Evolutionary conservation across 2,797 vertebrate species (phyloP).

Genomic region (Menidia menidia): DNA sequence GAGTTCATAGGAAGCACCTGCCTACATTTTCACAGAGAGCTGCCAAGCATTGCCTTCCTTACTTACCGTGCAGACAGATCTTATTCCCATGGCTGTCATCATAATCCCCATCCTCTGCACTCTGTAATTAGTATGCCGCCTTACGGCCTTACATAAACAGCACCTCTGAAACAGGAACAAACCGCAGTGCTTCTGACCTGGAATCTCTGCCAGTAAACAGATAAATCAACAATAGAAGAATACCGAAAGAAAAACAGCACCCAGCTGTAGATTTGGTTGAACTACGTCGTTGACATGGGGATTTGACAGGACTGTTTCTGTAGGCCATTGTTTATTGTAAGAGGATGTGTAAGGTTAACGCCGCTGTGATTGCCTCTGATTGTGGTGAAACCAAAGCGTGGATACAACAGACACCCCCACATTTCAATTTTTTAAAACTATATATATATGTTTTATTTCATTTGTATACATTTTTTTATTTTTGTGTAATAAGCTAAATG

Average conservation of each 20-base stretch:
- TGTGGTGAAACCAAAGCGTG: slow-evolving; percentile 37
- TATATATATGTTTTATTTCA: not conserved
- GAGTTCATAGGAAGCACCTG: slow-evolving; percentile 34
- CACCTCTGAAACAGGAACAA: slow-evolving; percentile 68
- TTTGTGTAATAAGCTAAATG: not conserved
- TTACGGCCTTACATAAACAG: slow-evolving; percentile 80
- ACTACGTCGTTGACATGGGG: slow-evolving; percentile 29
- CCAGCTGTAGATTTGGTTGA: slow-evolving; percentile 41
- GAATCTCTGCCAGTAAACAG: slow-evolving; percentile 69
- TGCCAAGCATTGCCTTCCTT: slow-evolving; percentile 45
- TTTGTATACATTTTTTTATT: not conserved
- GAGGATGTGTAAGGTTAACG: slow-evolving; percentile 43
- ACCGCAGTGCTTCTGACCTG: slow-evolving; percentile 51
- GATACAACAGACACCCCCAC: slow-evolving; percentile 19
- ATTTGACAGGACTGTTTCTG: slow-evolving; percentile 44
- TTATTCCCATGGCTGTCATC: slow-evolving; percentile 76
- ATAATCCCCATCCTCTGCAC: slow-evolving; percentile 74
- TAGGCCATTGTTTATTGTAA: slow-evolving; percentile 50
- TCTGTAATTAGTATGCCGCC: slow-evolving; percentile 82
- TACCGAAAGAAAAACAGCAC: slow-evolving; percentile 54
- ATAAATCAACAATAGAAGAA: slow-evolving; percentile 59
- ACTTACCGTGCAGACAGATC: slow-evolving; percentile 61
- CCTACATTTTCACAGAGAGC: slow-evolving; percentile 38
- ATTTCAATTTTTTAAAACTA: not conserved
- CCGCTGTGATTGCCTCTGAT: slow-evolving; percentile 40